Conservation (phyloP, 2,113 vertebrate genomes). For the Ptilonorhynchus violaceus region DNA sequence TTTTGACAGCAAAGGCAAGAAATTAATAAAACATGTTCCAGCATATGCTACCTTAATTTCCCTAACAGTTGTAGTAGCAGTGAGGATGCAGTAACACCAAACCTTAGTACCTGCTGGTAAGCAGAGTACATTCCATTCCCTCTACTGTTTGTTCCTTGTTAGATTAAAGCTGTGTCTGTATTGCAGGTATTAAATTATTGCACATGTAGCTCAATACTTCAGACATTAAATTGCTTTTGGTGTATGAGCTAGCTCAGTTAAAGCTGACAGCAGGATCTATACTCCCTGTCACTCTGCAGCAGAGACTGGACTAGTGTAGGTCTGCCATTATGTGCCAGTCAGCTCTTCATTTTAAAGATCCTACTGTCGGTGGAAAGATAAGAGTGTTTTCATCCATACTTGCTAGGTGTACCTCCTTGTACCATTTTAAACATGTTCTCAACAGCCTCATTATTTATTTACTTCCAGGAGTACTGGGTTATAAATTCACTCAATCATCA, state of each 20-base stretch:
- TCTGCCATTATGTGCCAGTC: background rate
- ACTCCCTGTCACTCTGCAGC: background rate
- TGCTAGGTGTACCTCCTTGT: background rate
- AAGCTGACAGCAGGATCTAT: background rate
- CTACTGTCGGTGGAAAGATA: background rate
- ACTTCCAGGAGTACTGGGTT: background rate
- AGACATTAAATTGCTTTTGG: background rate
- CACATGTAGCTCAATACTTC: background rate
- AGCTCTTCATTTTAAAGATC: background rate
- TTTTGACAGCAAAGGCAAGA: background rate
- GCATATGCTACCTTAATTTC: background rate
- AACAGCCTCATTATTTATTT: background rate
- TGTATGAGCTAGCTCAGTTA: background rate
- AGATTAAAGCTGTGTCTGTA: background rate
- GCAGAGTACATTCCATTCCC: background rate
- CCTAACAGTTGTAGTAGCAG: background rate
- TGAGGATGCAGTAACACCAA: background rate
- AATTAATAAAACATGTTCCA: background rate
- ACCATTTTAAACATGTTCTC: background rate
- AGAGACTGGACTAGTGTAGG: background rate
- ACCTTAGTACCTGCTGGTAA: background rate
- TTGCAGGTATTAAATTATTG: background rate
- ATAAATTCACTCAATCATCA: background rate
- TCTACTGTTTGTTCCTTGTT: background rate
- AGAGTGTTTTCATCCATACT: background rate